Conservation (phyloP, 2,888 invertebrate genomes). For the Dryocosmus kuriphilus region DNA sequence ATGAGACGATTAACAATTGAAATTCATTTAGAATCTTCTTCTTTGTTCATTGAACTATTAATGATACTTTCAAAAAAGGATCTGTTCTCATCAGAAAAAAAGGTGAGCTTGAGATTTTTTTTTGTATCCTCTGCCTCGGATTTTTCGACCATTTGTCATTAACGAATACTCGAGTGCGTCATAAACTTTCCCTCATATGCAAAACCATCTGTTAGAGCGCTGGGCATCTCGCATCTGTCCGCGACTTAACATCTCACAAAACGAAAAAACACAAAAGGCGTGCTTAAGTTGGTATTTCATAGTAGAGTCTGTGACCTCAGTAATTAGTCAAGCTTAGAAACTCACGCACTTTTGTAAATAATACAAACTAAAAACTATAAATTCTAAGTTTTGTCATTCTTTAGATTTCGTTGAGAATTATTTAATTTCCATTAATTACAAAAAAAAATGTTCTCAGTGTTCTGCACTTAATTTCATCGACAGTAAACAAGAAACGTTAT, state of each 20-base stretch:
- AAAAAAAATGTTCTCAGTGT: too few species aligned
- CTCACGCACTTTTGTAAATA: not conserved
- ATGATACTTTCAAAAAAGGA: not conserved
- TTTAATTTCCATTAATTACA: not conserved
- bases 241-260: conserved; percentile 1
- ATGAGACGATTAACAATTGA: not conserved
- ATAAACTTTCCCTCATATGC: not conserved
- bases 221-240: not conserved
- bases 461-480: not conserved
- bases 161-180: not conserved
- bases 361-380: not conserved
- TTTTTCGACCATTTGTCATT: not conserved
- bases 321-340: not conserved
- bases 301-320: not conserved
- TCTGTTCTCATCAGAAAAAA: not conserved
- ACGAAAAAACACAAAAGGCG: not conserved
- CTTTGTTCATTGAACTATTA: not conserved
- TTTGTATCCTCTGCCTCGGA: not conserved
- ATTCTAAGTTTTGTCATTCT: not conserved
- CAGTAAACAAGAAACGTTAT: not conserved
- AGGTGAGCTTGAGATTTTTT: not conserved
- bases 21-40: not conserved
- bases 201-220: not conserved
- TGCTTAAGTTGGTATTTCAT: not conserved
- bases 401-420: not conserved